Evolutionary conservation across 64 coral and sea anemone species (phyloP).

Genomic region (Actinia tenebrosa): DNA sequence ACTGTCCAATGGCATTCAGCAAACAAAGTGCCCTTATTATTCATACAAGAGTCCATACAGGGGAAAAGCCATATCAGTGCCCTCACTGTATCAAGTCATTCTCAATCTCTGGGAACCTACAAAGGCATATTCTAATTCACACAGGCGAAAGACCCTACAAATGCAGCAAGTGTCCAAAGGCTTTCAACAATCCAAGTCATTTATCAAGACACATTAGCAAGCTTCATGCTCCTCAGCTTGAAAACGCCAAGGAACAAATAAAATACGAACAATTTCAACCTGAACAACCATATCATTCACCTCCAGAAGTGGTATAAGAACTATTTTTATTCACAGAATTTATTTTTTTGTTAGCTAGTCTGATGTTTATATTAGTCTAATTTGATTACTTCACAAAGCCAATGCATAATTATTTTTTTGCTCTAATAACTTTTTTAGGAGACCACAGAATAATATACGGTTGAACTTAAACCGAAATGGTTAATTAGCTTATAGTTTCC

Average conservation of each 20-base stretch:
- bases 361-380: background rate
- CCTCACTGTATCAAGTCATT: conserved; percentile 86
- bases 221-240: conserved; percentile 70
- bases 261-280: background rate
- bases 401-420: background rate
- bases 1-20: conserved; percentile 94
- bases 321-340: background rate
- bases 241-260: background rate
- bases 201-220: conserved; percentile 95
- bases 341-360: background rate
- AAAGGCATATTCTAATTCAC: conserved; percentile 94
- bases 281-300: background rate
- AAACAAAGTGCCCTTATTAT: conserved; percentile 99
- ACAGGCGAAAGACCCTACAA: conserved; percentile 89
- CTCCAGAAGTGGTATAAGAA: background rate
- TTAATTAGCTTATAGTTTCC: background rate
- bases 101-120: conserved; percentile 95
- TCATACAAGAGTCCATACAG: conserved; percentile 94
- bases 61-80: conserved; percentile 94
- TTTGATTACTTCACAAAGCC: background rate
- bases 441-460: background rate
- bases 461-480: background rate
- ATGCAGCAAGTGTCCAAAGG: conserved; percentile 87
- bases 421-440: background rate
- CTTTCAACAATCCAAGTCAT: conserved; percentile 98